These are phyloP conservation scores for Tapera naevia DNA, from an alignment of 2,797 vertebrate genomes.

Conservation along the genomic window DNA sequence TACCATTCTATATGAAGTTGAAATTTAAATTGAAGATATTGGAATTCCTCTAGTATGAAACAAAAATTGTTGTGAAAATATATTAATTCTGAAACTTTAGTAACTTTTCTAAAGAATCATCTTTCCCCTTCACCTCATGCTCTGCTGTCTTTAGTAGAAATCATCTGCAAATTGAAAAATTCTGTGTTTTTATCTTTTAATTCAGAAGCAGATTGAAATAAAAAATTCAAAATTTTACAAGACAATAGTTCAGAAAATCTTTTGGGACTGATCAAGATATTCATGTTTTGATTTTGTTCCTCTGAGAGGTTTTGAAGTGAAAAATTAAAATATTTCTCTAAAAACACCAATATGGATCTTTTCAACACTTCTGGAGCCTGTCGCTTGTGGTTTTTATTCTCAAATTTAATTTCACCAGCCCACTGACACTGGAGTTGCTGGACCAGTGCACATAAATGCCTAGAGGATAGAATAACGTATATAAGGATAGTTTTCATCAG, in stretches of 20 bases:
- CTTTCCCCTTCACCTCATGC: not conserved
- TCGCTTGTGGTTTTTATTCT: not conserved
- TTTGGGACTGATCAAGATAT: not conserved
- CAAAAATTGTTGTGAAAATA: not conserved
- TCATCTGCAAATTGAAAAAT: not conserved
- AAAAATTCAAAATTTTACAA: not conserved
- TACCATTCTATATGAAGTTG: not conserved
- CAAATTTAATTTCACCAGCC: not conserved
- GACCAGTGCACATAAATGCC: not conserved
- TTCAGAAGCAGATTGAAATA: not conserved
- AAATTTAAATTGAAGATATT: not conserved
- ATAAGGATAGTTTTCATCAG: not conserved
- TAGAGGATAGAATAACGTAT: constrained; percentile 26
- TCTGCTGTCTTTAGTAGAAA: not conserved
- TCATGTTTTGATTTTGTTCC: not conserved
- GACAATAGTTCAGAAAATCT: not conserved
- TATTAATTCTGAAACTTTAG: not conserved
- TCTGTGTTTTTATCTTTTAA: not conserved
- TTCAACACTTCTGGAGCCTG: not conserved
- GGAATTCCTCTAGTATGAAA: not conserved
- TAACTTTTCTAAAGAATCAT: fast-evolving
- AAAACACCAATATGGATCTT: not conserved
- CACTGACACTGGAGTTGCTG: not conserved
- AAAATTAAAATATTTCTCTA: not conserved
- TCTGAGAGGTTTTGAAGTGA: not conserved